A percentile compares a stretch with the other conserved stretches of the same genome.
Evolutionary conservation across 2,797 vertebrate genomes (phyloP).

Genomic region (Tragelaphus oryx): DNA sequence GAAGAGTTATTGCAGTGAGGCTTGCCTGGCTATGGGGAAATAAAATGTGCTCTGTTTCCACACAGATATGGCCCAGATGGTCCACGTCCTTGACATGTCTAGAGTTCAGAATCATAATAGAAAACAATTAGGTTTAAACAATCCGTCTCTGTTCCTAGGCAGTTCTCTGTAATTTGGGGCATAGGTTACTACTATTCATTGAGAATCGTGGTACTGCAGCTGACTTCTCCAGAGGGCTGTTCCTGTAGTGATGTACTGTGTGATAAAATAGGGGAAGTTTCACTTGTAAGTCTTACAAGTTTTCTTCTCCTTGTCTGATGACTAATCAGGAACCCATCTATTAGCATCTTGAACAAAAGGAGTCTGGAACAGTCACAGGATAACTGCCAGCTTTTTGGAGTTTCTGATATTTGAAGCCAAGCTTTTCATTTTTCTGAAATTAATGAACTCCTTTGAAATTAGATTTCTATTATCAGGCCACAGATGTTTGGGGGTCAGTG

Average conservation of each 20-base stretch:
- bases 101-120: not conserved
- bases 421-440: slow-evolving; percentile 40
- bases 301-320: not conserved
- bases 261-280: not conserved
- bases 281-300: not conserved
- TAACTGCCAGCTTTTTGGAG: not conserved
- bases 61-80: not conserved
- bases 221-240: not conserved
- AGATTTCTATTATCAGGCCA: not conserved
- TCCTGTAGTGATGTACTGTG: not conserved
- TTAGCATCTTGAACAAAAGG: not conserved
- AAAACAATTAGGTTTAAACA: not conserved
- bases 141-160: not conserved
- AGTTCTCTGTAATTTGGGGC: not conserved
- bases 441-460: slow-evolving; percentile 12
- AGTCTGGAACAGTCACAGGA: not conserved
- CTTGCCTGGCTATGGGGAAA: not conserved
- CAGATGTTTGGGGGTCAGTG: not conserved
- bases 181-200: not conserved
- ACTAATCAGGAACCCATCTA: not conserved
- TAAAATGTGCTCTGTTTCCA: not conserved
- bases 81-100: not conserved
- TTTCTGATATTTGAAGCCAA: slow-evolving; percentile 22
- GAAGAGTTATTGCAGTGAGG: not conserved
- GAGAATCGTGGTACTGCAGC: not conserved